phyloP scores from a whole-genome alignment of 2,888 invertebrate genomes.

The Gari tellinella region DNA sequence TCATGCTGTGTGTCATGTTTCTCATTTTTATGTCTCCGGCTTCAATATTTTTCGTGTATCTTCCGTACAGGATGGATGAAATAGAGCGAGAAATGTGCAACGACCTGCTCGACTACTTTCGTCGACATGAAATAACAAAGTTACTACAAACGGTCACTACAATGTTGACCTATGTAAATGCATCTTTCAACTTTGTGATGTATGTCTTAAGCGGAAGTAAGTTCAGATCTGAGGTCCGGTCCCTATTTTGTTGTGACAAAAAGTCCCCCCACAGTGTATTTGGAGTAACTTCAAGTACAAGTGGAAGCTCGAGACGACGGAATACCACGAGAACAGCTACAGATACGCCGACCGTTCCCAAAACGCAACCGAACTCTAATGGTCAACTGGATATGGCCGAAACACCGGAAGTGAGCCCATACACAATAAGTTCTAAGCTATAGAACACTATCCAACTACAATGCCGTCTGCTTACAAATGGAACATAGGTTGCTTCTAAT shows the following conservation, averaged over 20 bases:
- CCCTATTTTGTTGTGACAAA: slow-evolving; percentile 45
- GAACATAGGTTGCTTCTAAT: too few relatives aligned
- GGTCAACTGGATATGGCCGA: too few relatives aligned
- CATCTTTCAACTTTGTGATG: slow-evolving; percentile 68
- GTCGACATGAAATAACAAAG: slow-evolving; percentile 17
- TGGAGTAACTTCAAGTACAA: slow-evolving; percentile 22
- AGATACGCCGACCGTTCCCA: too few relatives aligned
- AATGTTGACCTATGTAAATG: slow-evolving; percentile 68
- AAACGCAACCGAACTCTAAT: too few relatives aligned
- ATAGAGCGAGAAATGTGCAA: slow-evolving; percentile 18
- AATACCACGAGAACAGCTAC: too few relatives aligned
- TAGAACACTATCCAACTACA: too few relatives aligned
- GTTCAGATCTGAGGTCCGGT: slow-evolving; percentile 66
- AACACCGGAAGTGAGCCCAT: too few relatives aligned
- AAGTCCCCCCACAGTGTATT: slow-evolving; percentile 36
- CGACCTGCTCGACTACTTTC: slow-evolving; percentile 24
- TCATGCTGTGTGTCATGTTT: slow-evolving; percentile 44
- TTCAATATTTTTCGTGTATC: slow-evolving; percentile 38
- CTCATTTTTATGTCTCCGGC: slow-evolving; percentile 40
- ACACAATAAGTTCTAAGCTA: too few relatives aligned
- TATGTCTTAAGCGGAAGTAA: slow-evolving; percentile 71
- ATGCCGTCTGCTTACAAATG: too few relatives aligned
- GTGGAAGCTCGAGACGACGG: background rate
- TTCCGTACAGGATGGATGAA: slow-evolving; percentile 25
- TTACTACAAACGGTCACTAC: slow-evolving; percentile 61